These are phyloP conservation scores for Barbus barbus DNA, from an alignment of 2,113 vertebrate genomes.

Conservation along the genomic window DNA sequence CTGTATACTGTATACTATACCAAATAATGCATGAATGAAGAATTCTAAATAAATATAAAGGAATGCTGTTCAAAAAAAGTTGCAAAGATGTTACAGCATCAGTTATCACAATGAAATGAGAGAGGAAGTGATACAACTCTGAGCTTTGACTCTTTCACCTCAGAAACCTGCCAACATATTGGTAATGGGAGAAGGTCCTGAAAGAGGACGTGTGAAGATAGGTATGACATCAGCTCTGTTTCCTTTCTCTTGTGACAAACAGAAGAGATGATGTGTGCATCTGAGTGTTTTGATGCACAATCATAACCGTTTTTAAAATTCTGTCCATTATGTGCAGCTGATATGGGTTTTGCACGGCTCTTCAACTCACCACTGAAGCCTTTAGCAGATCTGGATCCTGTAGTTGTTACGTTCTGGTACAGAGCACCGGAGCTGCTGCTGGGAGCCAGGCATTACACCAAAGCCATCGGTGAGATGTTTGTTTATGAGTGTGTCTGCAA, in stretches of 20 bases:
- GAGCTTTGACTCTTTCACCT: conserved; percentile 61
- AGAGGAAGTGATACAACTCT: background rate
- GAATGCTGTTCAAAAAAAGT: background rate
- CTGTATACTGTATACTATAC: no score
- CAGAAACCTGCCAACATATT: conserved; percentile 99
- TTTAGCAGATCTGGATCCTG: conserved; percentile 99
- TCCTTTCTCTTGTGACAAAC: conserved; percentile 54
- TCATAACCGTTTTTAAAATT: background rate
- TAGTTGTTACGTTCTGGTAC: conserved; percentile 99
- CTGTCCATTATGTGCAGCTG: conserved; percentile 76
- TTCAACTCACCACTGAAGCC: conserved; percentile 99
- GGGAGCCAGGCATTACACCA: conserved; percentile 99
- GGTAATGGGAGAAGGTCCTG: conserved; percentile 99
- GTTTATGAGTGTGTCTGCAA: background rate
- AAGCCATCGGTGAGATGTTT: conserved; percentile 93
- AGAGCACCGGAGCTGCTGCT: conserved; percentile 97
- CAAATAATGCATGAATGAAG: background rate
- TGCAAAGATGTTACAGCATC: background rate
- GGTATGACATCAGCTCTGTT: conserved; percentile 81
- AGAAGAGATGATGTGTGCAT: background rate
- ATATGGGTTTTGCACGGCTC: conserved; percentile 99
- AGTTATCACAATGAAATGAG: background rate
- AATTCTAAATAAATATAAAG: background rate
- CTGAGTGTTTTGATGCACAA: background rate
- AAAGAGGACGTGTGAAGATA: conserved; percentile 99